Evolutionary conservation across 2,113 vertebrate genomes (phyloP).

Genomic region (Dipodomys spectabilis): DNA sequence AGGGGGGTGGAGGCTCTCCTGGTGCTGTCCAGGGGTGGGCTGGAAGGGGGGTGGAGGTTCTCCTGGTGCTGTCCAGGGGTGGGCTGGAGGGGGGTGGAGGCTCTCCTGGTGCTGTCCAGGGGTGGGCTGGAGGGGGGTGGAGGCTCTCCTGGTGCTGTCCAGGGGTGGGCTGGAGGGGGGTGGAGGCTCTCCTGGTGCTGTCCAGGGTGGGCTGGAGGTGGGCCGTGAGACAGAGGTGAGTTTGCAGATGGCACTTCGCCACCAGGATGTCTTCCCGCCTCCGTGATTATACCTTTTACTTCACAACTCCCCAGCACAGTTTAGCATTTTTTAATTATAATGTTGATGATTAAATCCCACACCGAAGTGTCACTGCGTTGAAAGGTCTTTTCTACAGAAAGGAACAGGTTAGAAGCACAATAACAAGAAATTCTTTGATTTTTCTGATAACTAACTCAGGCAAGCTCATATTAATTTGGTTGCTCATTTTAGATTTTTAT

Average conservation of each 20-base stretch:
- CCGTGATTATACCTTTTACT: neutral
- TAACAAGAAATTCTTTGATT: neutral
- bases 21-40: neutral
- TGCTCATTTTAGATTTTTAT: slow-evolving; percentile 5
- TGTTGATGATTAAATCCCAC: neutral
- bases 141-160: neutral
- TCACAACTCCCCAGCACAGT: neutral
- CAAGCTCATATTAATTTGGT: neutral
- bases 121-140: too few relatives aligned
- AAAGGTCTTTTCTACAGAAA: neutral
- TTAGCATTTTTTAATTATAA: neutral
- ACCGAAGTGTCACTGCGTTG: neutral
- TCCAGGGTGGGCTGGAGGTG: neutral
- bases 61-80: neutral
- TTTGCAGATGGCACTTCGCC: neutral
- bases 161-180: neutral
- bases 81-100: neutral
- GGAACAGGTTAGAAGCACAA: neutral
- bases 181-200: neutral
- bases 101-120: neutral
- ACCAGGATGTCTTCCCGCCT: neutral
- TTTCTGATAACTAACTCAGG: neutral
- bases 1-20: rapidly evolving
- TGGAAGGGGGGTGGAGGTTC: neutral
- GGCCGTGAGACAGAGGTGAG: neutral